A percentile compares a stretch with the other conserved stretches of the same genome.
These are phyloP conservation scores for Stegophylla sp. DNA, from an alignment of 2,888 invertebrate species.

Conservation along the genomic window DNA sequence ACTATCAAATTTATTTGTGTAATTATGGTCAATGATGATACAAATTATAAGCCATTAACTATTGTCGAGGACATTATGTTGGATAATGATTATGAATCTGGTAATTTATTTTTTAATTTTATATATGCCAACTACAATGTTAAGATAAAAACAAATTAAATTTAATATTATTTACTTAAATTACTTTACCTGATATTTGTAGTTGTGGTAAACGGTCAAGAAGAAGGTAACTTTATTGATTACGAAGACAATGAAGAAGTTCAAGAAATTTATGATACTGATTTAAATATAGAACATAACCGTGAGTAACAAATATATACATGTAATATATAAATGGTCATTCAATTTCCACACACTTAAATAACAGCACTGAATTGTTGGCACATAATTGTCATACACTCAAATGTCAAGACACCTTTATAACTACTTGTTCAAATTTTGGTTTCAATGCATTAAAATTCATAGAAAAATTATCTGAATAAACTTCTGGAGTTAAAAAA, in stretches of 20 bases:
- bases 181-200: background rate
- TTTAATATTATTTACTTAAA: background rate
- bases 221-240: background rate
- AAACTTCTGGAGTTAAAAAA: too few relatives aligned
- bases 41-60: background rate
- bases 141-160: background rate
- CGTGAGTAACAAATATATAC: background rate
- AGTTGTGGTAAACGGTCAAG: conserved; percentile 21
- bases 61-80: conserved; percentile 15
- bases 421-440: too few relatives aligned
- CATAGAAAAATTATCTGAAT: too few relatives aligned
- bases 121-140: conserved; percentile 15
- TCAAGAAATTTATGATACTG: conserved; percentile 44
- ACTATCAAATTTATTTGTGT: conserved; percentile 64
- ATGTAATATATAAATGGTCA: too few relatives aligned
- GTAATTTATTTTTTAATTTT: conserved; percentile 40
- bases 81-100: conserved; percentile 19
- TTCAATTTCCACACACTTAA: too few relatives aligned
- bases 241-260: conserved; percentile 11
- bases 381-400: too few relatives aligned
- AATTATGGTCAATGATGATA: conserved; percentile 35
- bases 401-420: too few relatives aligned
- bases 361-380: too few relatives aligned
- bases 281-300: background rate
- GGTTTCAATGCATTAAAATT: too few relatives aligned